Base-by-base conservation (phyloP, 2,888 invertebrate species). In the Xestia c-nigrum region DNA sequence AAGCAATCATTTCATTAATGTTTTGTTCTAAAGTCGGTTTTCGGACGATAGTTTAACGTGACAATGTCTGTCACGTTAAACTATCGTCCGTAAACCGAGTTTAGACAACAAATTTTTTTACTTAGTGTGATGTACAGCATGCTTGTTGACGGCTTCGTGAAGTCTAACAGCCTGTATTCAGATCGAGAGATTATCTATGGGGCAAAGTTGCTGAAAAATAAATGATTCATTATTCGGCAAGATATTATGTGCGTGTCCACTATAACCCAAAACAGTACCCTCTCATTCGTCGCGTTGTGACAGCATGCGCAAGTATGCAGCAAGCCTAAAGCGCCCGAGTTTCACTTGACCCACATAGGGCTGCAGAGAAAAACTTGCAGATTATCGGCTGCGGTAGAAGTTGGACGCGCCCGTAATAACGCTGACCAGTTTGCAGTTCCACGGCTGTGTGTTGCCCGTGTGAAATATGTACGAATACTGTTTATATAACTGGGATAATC, bases 341-440 rank as follows among this genome's bases (percentile, higher is more conserved):
- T 89, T 92, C 94, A 90, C 94, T 94, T 94, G 94, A 94, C 94
- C 94, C 92, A 94, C 89, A 94, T 94, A 84, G 88, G 78, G 89
- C 50, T 87, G 90, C 89, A 87, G 89, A 89, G 91, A 90, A 93
- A 93, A 93, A 93, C 94, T 94, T 92, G 91, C 92, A 92, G 92
- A 93, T 94, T 94, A 94, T 94, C 94, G 94, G 94, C 93, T 94
- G 92, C 92, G 92, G 91, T 83, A 86, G 84, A 90, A 92, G 90
- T 91, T 90, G 88, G 88, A 86, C 86, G 81, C 86, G 83, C 70
- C 81, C 82, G 90, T 90, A 91, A 92, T 92, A 92, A 88, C 87
- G 87, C 85, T 78, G 83, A 84, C 87, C 85, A 84, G 84, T 73
- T 85, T 80, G 76, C 82, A 83, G 76, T 77, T 84, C 74, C 63